A percentile compares a stretch with the other conserved stretches of the same genome.
Evolutionary conservation across 2,113 vertebrate species (phyloP).

Genomic region (Pseudopipra pipra): DNA sequence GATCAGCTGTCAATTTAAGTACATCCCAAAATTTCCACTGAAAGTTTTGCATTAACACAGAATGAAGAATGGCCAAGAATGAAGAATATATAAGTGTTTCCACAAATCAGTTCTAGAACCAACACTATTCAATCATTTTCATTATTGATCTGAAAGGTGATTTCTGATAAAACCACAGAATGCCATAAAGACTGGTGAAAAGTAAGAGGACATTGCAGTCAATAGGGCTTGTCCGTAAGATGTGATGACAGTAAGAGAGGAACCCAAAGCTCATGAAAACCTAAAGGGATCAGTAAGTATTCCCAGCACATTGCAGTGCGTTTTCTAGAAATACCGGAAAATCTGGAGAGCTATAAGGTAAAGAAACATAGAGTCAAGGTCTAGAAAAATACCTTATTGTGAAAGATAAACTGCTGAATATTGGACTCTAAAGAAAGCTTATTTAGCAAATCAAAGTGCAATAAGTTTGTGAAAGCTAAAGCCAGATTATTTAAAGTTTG

Average conservation of each 20-base stretch:
- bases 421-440: neutral
- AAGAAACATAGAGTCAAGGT: neutral
- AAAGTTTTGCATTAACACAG: neutral
- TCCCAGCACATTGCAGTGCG: neutral
- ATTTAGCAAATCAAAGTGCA: neutral
- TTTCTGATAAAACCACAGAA: neutral
- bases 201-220: neutral
- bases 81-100: neutral
- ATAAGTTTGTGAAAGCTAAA: neutral
- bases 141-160: neutral
- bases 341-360: neutral
- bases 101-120: neutral
- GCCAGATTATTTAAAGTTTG: neutral
- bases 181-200: neutral
- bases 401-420: neutral
- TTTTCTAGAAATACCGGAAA: neutral
- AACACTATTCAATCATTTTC: neutral
- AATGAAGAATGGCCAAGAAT: neutral
- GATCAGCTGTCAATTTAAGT: neutral
- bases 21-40: neutral
- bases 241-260: neutral
- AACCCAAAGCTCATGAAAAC: neutral
- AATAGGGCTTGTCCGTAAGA: neutral
- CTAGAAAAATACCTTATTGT: neutral
- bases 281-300: accelerated